Base-by-base conservation (phyloP, 2,797 vertebrate species). In the Onychomys arenicola region DNA sequence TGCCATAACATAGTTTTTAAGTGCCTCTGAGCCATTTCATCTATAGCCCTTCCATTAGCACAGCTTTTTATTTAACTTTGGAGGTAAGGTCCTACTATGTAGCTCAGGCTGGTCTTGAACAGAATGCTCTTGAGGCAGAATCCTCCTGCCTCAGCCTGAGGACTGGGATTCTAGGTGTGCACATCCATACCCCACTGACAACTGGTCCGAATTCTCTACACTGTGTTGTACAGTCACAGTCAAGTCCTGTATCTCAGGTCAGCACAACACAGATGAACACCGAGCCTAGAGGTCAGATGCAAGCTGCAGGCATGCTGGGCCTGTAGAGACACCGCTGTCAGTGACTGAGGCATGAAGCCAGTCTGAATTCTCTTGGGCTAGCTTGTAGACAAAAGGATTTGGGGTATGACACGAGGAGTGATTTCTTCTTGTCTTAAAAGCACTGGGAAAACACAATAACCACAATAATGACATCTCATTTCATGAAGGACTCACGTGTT, bases 221-320 rank as follows among this genome's bases (percentile, higher is more conserved):
- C 1, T 32, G 27, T 55, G 27, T 43, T 25, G 1, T 34, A 63
- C 3, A 73, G 46, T 0, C 14, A 12, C 46, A n/a, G 43, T 78
- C 46, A 76, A 57, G 49, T 7, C 10, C 23, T 19, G n/a, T 2
- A 32, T 34, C 52, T 2, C 2, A n/a, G 84, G 65, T 40, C 40
- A 63, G 3, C 2, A 7, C n/a, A 32, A 12, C 1, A 16, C 1
- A 1, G 80, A 0, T 0, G 25, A 43, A 13, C 57, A 34, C 43
- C 19, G 8, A 27, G n/a, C 52, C 6, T 9, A 34, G 77, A 7
- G 3, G 7, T 19, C 27, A 6, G 55, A 43, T 4, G 2, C 0
- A 5, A 11, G 12, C n/a, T 27, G 73, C 17, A 3, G 3, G 5
- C 19, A 2, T 0, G 0, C 17, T 0, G 0, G 73, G 2, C 11